phyloP scores from a whole-genome alignment of 2,888 invertebrate genomes.

The Uropetala carovei region DNA sequence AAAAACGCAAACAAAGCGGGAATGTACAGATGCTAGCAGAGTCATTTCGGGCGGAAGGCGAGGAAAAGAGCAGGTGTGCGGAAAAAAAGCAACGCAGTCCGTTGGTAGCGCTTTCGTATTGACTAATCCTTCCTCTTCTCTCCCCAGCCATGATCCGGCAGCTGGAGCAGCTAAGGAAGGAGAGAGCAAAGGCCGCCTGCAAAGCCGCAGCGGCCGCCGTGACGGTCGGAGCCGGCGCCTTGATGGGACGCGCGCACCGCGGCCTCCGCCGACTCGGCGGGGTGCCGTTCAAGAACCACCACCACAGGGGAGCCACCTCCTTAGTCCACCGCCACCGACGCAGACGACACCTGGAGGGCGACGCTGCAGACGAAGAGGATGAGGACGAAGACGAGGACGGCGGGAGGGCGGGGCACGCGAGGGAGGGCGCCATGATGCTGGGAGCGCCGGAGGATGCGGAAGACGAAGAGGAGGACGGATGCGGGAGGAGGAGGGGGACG shows the following conservation, averaged over 20 bases:
- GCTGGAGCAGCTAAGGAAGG: slow-evolving; percentile 83
- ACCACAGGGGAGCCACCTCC: slow-evolving; percentile 23
- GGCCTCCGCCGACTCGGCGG: slow-evolving; percentile 67
- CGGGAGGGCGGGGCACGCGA: neutral
- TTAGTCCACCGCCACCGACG: slow-evolving; percentile 40
- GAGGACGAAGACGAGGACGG: slow-evolving; percentile 11
- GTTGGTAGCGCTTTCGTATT: neutral
- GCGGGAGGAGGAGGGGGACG: slow-evolving; percentile 67
- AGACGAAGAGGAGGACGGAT: slow-evolving; percentile 72
- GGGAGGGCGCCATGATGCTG: slow-evolving; percentile 41
- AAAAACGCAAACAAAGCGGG: neutral
- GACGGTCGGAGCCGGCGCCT: slow-evolving; percentile 71
- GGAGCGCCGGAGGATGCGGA: slow-evolving; percentile 71
- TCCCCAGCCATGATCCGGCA: slow-evolving; percentile 84
- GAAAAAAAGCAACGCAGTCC: neutral
- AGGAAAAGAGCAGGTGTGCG: slow-evolving; percentile 28
- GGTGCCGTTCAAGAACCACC: slow-evolving; percentile 33
- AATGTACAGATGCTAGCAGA: slow-evolving; percentile 18
- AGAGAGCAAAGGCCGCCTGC: slow-evolving; percentile 58
- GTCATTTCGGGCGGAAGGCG: neutral
- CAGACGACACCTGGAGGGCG: slow-evolving; percentile 37
- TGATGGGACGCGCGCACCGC: slow-evolving; percentile 72
- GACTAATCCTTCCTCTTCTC: neutral
- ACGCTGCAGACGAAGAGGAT: slow-evolving; percentile 55
- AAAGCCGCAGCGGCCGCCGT: slow-evolving; percentile 65